Evolutionary conservation across 2,888 invertebrate genomes (phyloP), one percentile per base, ranked within the genome.

Genomic region (Ochropleura plecta): DNA sequence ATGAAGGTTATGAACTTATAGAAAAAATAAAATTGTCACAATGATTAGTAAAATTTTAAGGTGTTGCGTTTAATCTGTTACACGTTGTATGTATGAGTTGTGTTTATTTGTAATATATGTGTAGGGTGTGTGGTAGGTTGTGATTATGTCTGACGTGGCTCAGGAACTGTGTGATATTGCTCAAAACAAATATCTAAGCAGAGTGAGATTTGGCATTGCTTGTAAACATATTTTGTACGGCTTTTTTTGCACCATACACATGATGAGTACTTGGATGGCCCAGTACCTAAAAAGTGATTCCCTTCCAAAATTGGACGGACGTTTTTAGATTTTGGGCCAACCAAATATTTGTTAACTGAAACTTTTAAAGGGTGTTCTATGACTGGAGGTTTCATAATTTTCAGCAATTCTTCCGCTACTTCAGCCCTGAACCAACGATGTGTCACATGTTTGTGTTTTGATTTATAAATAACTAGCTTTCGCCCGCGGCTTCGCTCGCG

Each of bases 191-290:
- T 70, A 48, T 73, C 57, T 59, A 71, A 74, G 57, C 78, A 78
- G n/a, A 70, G 67, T 46, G 73, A 73, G 20, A 78, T 53, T 40
- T 70, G 46, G 57, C 78, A 78, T 62, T 78, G 78, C 67, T 74
- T 71, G n/a, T n/a, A n/a, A 60, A 78, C 44, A 49, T 78, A 75
- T 55, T 67, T 78, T 49, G 78, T 73, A 40, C 73, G 63, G 57
- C 66, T 73, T 63, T 78, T 78, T 30, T 74, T 49, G 64, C 74
- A 78, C 78, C 78, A 78, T n/a, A 70, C 74, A 70, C 78, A 78
- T 49, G 48, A 51, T 68, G 49, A 40, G 42, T 67, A 57, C 68
- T 74, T 74, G 42, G 67, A 74, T 53, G 70, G 64, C 49, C 78
- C 78, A 64, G 57, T 42, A 64, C 74, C 73, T 49, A 78, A 67